phyloP scores from a whole-genome alignment of 2,888 invertebrate species.

The Pachycephus smyrnensis region DNA sequence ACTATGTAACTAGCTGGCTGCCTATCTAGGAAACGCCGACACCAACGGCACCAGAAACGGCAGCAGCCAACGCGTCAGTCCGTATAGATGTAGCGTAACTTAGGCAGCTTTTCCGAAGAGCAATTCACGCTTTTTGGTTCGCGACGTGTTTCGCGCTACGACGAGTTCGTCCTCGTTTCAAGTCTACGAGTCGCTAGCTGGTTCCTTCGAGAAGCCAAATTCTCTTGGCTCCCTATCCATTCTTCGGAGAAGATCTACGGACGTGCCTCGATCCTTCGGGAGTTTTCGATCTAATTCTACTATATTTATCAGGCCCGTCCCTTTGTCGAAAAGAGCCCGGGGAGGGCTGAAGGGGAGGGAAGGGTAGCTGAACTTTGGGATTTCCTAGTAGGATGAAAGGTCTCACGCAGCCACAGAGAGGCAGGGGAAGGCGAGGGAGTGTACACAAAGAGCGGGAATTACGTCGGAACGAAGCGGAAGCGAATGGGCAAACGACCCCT shows the following conservation, averaged over 20 bases:
- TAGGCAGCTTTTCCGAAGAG: no score
- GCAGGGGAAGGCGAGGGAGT: background rate
- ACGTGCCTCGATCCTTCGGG: background rate
- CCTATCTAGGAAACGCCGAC: background rate
- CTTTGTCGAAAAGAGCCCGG: background rate
- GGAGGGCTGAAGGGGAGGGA: background rate
- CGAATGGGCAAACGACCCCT: conserved; percentile 35
- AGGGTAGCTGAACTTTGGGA: background rate
- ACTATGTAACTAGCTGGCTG: no score
- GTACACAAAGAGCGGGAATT: background rate
- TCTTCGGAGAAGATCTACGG: background rate
- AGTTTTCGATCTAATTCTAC: background rate
- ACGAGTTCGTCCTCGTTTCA: conserved; percentile 49
- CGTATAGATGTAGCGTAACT: background rate
- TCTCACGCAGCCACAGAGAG: background rate
- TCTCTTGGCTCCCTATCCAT: conserved; percentile 18
- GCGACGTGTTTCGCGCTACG: conserved; percentile 53
- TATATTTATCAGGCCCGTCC: background rate
- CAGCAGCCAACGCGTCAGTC: conserved; percentile 9
- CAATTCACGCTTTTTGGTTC: conserved; percentile 21
- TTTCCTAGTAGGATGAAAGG: background rate
- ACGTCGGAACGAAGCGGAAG: background rate
- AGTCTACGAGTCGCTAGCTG: conserved; percentile 25
- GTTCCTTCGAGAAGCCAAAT: background rate
- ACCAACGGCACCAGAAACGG: conserved; percentile 13